Evolutionary conservation across 2,888 invertebrate genomes (phyloP).

Genomic region (Nomada ruficornis): DNA sequence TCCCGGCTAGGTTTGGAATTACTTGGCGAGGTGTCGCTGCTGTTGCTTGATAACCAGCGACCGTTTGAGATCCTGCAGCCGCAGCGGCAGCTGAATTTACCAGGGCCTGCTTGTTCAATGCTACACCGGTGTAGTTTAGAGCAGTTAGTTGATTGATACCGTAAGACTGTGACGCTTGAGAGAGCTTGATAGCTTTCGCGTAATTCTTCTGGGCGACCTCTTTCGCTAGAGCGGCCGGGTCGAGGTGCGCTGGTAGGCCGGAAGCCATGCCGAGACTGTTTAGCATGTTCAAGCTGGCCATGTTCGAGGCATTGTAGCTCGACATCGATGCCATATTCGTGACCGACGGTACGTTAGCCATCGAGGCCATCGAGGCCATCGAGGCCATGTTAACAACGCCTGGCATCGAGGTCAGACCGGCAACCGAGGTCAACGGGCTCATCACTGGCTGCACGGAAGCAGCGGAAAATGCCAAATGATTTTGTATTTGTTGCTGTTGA

Average conservation of each 20-base stretch:
- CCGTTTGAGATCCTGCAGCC: slow-evolving; percentile 76
- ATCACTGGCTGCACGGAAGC: slow-evolving; percentile 70
- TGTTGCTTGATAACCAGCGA: slow-evolving; percentile 69
- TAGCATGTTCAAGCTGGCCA: slow-evolving; percentile 79
- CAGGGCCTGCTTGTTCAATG: slow-evolving; percentile 88
- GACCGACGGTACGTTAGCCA: slow-evolving; percentile 75
- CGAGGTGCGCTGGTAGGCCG: slow-evolving; percentile 75
- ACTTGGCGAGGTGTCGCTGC: slow-evolving; percentile 70
- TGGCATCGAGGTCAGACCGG: slow-evolving; percentile 76
- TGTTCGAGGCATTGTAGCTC: slow-evolving; percentile 71
- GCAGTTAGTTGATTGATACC: slow-evolving; percentile 86
- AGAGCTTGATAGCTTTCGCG: slow-evolving; percentile 90
- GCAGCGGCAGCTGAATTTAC: slow-evolving; percentile 77
- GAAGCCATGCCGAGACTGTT: slow-evolving; percentile 70
- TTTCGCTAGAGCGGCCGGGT: slow-evolving; percentile 90
- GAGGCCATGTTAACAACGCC: slow-evolving; percentile 72
- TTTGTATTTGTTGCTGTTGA: slow-evolving; percentile 82
- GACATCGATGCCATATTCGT: slow-evolving; percentile 73
- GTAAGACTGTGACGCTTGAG: slow-evolving; percentile 80
- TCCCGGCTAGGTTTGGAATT: slow-evolving; percentile 76
- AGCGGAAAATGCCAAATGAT: slow-evolving; percentile 66
- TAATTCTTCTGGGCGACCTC: slow-evolving; percentile 94
- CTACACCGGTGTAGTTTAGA: slow-evolving; percentile 89
- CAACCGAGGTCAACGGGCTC: slow-evolving; percentile 79
- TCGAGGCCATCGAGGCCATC: slow-evolving; percentile 72